Base-by-base conservation (phyloP, 2,113 vertebrate genomes). In the Carollia perspicillata region DNA sequence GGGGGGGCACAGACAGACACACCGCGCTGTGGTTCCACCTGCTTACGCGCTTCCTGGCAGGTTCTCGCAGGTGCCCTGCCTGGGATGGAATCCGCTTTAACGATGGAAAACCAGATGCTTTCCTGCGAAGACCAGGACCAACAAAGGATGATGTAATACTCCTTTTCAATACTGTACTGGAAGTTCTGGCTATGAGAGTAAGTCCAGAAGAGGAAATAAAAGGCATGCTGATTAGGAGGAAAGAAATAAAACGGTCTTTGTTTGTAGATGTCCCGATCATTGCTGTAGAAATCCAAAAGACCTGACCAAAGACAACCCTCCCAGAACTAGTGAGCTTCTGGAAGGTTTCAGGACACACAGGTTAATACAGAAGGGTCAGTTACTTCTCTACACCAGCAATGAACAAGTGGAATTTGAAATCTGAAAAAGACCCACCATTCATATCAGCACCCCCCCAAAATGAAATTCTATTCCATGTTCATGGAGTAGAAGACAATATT, bases 191-290 rank as follows among this genome's bases (percentile, higher is more conserved):
- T 55, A 18, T 3, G 65, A 12, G 23, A 65, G 8, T 30, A 30
- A 65, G 66, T 26, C 84, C 26, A 35, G 65, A 51, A 51, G 68
- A 71, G 35, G 28, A 74, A 72, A 88, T n/a, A 16, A 69, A 93
- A 93, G 51, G 51, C 23, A 72, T 2, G 18, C 51, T 42, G 26
- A 69, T 20, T 71, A 35, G 53, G 5, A 79, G 47, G 60, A 14
- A 49, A 37, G 13, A 80, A 71, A 60, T 10, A 63, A 49, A 83
- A 55, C 55, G 5, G 40, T 71, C 35, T 72, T 40, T 80, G 12
- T 72, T 35, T 63, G 22, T 23, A 66, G 55, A 66, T 44, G 26
- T 42, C 10, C 33, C 33, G 12, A 74, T 40, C 53, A 49, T 4
- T n/a, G 20, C 53, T 8, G 22, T 0, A 83, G 77, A 55, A 83